Base-by-base conservation (phyloP, 2,113 vertebrate genomes). In the Struthidea cinerea region DNA sequence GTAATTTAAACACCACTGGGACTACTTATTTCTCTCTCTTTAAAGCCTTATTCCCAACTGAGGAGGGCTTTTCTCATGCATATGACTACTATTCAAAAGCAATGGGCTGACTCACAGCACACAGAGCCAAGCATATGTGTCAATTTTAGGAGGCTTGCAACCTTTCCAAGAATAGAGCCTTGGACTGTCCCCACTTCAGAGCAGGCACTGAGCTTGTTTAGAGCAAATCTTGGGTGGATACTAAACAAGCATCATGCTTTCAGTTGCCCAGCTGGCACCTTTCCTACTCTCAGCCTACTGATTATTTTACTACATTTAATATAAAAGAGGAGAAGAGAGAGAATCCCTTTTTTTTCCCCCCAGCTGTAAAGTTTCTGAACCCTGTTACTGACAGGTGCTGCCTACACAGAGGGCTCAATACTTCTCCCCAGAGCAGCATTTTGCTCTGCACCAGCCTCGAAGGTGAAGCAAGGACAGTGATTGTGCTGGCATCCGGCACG, bases 1-100 rank as follows among this genome's bases (percentile, higher is more conserved):
- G 60, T 37, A 49, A 95, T 93, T 94, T 81, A 78, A 93, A 63
- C 64, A 93, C 80, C 79, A 53, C 76, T 1, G 42, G 50, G 69
- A 83, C 69, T 75, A 75, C 84, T 96, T 70, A 73, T 82, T 95
- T 84, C 76, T 64, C 41, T 68, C 79, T 83, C 83, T 85, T 91
- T 78, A 93, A 91, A 93, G 87, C 67, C 89, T 81, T 44, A 75
- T 71, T 94, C 90, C 83, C 32, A 39, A 3, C 83, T 56, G 76
- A 64, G 80, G 26, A 90, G 67, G 60, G 80, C 90, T 93, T 90
- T 95, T 95, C 90, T 96, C 83, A 94, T 78, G 88, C 85, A 73
- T 32, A 86, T 87, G 93, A 93, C 39, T 7, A 1, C 76, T 27
- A 60, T 59, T 92, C 28, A 80, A 68, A 90, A 84, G 81, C 87